A percentile compares a stretch with the other conserved stretches of the same genome.
Conservation (phyloP, 2,113 vertebrate genomes). For the Podarcis cretensis region DNA sequence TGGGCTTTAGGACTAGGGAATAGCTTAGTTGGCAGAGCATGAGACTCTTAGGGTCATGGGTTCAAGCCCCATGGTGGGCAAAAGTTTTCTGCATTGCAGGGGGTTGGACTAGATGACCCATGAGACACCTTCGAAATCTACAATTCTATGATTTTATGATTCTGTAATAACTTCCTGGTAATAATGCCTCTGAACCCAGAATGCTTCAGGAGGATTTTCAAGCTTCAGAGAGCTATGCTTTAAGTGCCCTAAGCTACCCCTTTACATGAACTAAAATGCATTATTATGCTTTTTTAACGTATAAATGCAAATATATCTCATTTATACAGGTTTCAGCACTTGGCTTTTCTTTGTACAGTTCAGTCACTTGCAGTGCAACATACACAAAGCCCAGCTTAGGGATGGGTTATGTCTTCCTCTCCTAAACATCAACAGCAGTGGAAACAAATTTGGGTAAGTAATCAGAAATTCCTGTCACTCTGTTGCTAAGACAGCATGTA, state of each 20-base stretch:
- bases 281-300: neutral
- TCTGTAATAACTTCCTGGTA: neutral
- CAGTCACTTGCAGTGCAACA: neutral
- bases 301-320: neutral
- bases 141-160: too few species aligned
- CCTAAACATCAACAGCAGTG: neutral
- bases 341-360: neutral
- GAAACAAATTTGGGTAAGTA: neutral
- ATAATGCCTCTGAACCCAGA: neutral
- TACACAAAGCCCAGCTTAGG: neutral
- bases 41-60: too few species aligned
- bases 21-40: too few species aligned
- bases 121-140: too few species aligned
- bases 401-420: neutral
- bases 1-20: too few species aligned
- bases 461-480: neutral
- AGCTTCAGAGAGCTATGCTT: neutral
- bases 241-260: neutral
- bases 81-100: too few species aligned
- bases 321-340: neutral
- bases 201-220: neutral
- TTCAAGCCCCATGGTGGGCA: too few species aligned
- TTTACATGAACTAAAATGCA: neutral
- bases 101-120: too few species aligned
- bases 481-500: neutral